Conservation (phyloP, 2,113 vertebrate species). For the Etheostoma spectabile region DNA sequence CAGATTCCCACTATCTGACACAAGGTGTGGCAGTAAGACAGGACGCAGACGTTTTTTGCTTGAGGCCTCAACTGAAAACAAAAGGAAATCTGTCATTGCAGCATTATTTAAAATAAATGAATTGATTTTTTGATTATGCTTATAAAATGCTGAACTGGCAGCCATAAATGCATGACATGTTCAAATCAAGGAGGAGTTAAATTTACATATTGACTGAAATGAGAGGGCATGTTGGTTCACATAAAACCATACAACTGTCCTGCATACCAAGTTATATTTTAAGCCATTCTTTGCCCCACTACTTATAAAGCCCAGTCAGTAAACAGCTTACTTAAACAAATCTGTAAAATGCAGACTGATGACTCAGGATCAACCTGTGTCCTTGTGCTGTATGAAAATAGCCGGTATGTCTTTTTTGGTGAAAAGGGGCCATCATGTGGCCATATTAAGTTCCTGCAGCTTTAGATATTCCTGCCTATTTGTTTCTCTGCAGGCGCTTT, state of each 20-base stretch:
- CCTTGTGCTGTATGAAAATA: neutral
- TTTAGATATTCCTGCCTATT: neutral
- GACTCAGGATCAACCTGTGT: constrained; percentile 48
- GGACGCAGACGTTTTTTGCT: neutral
- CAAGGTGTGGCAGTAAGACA: constrained; percentile 39
- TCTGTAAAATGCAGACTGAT: constrained; percentile 31
- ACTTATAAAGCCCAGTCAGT: constrained; percentile 15
- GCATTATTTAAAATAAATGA: constrained; percentile 15
- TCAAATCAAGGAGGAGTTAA: neutral
- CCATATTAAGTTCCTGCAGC: neutral
- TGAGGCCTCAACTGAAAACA: neutral
- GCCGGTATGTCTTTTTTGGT: constrained; percentile 13
- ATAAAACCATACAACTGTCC: neutral
- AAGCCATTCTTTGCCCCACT: neutral
- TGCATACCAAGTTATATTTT: constrained; percentile 20
- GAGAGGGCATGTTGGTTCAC: neutral
- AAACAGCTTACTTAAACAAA: constrained; percentile 18
- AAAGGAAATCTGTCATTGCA: constrained; percentile 38
- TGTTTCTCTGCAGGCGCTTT: neutral
- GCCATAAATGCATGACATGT: constrained; percentile 3
- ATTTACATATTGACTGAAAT: constrained; percentile 1
- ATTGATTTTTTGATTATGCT: constrained; percentile 4
- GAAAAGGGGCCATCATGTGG: constrained; percentile 71
- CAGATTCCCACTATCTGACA: constrained; percentile 45
- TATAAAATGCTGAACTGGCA: neutral